phyloP scores from a whole-genome alignment of 2,797 vertebrate species.

The Valencia hispanica region DNA sequence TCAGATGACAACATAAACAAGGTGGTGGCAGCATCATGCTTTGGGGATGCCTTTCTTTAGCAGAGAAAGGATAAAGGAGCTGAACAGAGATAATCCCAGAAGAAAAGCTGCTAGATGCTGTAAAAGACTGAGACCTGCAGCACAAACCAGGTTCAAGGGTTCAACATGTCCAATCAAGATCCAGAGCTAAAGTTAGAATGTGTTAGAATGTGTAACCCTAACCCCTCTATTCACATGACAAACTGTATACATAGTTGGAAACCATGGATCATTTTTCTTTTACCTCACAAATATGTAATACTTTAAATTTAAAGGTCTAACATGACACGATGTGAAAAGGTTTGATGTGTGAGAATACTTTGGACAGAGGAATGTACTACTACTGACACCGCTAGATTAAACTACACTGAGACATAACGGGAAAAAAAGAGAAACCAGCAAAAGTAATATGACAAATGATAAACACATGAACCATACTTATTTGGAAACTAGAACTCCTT shows the following conservation, averaged over 20 bases:
- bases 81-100: background rate
- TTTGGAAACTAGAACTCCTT: background rate
- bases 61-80: background rate
- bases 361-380: background rate
- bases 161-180: background rate
- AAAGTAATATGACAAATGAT: background rate
- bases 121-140: background rate
- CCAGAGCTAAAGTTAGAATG: background rate
- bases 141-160: background rate
- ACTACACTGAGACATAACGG: too few relatives aligned
- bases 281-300: background rate
- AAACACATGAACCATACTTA: background rate
- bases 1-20: too few relatives aligned
- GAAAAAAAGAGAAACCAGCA: background rate
- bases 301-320: background rate
- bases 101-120: background rate
- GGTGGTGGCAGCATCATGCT: background rate
- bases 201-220: too few relatives aligned
- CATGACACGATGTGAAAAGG: background rate
- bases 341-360: background rate
- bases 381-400: background rate
- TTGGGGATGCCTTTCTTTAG: background rate
- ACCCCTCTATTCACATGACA: background rate
- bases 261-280: background rate
- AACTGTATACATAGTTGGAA: background rate